Base-by-base conservation (phyloP, 1,140 invertebrate genomes). In the Aradophagus sp. region DNA sequence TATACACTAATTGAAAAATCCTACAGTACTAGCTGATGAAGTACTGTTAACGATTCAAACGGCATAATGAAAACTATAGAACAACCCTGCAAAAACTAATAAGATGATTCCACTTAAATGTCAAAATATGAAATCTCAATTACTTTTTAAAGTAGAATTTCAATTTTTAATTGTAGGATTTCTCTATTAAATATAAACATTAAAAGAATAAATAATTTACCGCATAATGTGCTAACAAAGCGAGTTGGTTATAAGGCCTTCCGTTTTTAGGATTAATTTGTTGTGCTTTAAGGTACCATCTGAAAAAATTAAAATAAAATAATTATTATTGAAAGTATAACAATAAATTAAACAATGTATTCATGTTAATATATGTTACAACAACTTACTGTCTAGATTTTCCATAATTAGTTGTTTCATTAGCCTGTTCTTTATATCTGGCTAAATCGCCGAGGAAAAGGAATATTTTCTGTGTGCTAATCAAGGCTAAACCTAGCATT, bases 251-350 rank as follows among this genome's bases (percentile, higher is more conserved):
- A 79, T 97, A 99, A 10, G 96, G 95, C 58, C 93, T 89, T 19
- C 96, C 96, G 88, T 97, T 97, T 85, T 97, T 96, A 1, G 96
- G 96, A 84, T 97, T 95, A 13, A 97, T 90, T 83, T 94, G 92
- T 78, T 97, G 94, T 3, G 97, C 96, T 87, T 96, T 96, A 15
- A 95, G 89, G 79, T 99, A 99, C 90, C 91, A 96, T 72, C 90
- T 91, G 12, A 39, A 31, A 10, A 73, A 72, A 58, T 15, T 47
- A 67, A 12, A 23, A 29, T 53, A 13, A 47, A 36, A 19, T 23
- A 59, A 19, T 12, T 2, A 36, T 27, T 17, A 52, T 29, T 38
- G 4, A 32, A 23, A 23, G 16, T 34, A 15, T 34, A 8, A 8
- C 2, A 19, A 34, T 6, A 45, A 50, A 36, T 15, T 20, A 35